These are phyloP conservation scores for Anarhynchus alexandrinus DNA, from an alignment of 2,113 vertebrate genomes.

Conservation along the genomic window DNA sequence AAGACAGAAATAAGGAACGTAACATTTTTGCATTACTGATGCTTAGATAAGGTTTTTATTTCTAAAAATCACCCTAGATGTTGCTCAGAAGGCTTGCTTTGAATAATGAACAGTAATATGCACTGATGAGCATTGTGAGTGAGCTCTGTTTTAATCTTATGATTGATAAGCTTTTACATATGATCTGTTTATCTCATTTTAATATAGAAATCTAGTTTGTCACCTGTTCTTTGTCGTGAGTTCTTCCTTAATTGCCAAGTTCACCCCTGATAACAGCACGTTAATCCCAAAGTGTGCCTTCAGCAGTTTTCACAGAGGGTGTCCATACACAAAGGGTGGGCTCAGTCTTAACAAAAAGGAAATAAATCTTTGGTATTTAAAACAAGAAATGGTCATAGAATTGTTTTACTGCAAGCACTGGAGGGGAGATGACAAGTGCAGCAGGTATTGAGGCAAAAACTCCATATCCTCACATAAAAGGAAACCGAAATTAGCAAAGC, in stretches of 20 bases:
- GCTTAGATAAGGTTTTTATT: not conserved
- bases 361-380: not conserved
- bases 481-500: not conserved
- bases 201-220: not conserved
- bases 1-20: not conserved
- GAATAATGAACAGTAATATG: not conserved
- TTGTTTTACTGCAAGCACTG: not conserved
- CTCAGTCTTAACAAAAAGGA: not conserved
- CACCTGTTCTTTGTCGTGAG: not conserved
- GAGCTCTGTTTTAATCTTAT: not conserved
- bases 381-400: not conserved
- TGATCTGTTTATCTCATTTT: not conserved
- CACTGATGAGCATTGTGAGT: not conserved
- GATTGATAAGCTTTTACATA: not conserved
- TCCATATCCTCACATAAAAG: not conserved
- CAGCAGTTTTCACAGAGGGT: not conserved
- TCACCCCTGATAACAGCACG: not conserved
- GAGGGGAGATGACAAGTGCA: not conserved
- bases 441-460: not conserved
- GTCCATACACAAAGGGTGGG: not conserved
- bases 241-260: not conserved
- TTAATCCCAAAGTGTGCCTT: not conserved
- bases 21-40: not conserved
- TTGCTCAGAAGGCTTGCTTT: not conserved
- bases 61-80: not conserved